Evolutionary conservation across 1,140 invertebrate genomes (phyloP).

Genomic region (Manduca sexta): DNA sequence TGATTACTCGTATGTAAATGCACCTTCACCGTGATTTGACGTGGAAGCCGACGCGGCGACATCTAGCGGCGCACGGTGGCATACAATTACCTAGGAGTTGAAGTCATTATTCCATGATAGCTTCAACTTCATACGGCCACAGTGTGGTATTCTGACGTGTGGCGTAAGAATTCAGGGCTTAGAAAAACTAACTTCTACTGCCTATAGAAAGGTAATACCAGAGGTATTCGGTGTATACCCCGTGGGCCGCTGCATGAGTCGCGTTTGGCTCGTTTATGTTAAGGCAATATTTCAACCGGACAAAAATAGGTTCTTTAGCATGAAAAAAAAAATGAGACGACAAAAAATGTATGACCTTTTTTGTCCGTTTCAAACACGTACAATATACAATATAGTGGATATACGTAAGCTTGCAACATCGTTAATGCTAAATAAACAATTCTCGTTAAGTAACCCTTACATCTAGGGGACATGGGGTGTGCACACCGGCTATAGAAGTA

Average conservation of each 20-base stretch:
- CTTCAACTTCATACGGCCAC: no score
- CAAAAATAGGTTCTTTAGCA: no score
- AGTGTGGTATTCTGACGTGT: no score
- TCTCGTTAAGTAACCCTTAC: conserved; percentile 23
- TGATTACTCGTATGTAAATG: conserved; percentile 33
- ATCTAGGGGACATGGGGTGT: conserved; percentile 21
- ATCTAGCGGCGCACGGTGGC: neutral
- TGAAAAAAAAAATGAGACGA: neutral
- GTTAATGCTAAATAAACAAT: conserved; percentile 19
- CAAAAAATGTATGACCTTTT: neutral
- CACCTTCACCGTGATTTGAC: conserved; percentile 39
- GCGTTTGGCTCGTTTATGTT: no score
- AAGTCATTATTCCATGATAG: no score
- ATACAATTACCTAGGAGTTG: no score
- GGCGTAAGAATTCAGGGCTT: no score
- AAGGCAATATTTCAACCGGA: no score
- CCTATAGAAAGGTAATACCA: no score
- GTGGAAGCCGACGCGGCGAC: neutral
- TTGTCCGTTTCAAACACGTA: neutral
- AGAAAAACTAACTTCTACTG: no score
- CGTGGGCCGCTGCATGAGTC: no score
- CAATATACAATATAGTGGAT: conserved; percentile 3
- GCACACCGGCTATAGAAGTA: conserved; percentile 33
- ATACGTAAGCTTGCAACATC: conserved; percentile 17
- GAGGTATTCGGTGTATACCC: no score